Base-by-base conservation (phyloP, 2,797 vertebrate genomes). In the Pseudochaenichthys georgianus region DNA sequence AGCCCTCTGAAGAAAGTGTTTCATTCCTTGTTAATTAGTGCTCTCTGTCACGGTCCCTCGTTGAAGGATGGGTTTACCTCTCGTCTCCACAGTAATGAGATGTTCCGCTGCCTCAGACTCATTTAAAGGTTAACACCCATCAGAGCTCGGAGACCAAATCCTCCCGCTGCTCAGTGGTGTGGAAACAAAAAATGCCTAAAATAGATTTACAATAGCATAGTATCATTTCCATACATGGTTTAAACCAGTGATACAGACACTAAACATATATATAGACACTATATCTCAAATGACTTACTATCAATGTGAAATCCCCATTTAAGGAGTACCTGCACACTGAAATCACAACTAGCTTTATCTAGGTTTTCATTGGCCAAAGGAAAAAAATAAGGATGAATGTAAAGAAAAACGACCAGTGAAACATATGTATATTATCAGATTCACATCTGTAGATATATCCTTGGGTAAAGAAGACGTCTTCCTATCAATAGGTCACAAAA, bases 1-100 rank as follows among this genome's bases (percentile, higher is more conserved):
- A 61, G 55, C 42, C 47, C 72, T 70, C 55, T 71, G 78, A 76
- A 86, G 78, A 73, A 89, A 89, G 78, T 79, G 80, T 83, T 82
- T 89, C 80, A 84, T 79, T 86, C 73, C 74, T 73, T 77, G 81
- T 86, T 91, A 90, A 92, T 91, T 87, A 85, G 76, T 3, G 64
- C 81, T 87, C 69, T 66, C 79, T 73, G 83, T 85, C 84, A 83
- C 74, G 3, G 79, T 70, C 68, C 72, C 77, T 72, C 41, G 5
- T 52, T 75, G 80, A 88, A 73, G 76, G 79, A 86, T 83, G 77
- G 83, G 86, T 90, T 86, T 89, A 85, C 88, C 54, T 82, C 80
- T 72, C 23, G 73, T 90, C 83, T 77, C 74, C 72, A 75, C 59
- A 51, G 87, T 91, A 90, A 91, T 87, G 89, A 88, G 85, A 87